A percentile compares a stretch with the other conserved stretches of the same genome.
These are phyloP conservation scores for Battus philenor DNA, from an alignment of 1,140 invertebrate species.

Conservation along the genomic window DNA sequence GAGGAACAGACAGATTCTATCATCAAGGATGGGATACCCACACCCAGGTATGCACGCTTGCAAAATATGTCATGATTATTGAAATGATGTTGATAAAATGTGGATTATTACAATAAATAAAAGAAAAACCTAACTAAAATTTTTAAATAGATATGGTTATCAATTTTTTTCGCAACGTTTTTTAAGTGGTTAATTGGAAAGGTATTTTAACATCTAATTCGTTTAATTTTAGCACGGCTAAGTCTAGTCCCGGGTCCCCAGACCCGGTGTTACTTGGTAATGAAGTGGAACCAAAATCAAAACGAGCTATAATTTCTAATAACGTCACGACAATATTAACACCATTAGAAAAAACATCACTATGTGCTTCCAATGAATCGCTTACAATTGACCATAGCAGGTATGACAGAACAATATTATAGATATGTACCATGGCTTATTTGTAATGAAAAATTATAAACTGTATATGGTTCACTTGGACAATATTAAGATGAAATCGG, in stretches of 20 bases:
- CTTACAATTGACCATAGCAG: constrained; percentile 83
- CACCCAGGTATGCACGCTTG: constrained; percentile 44
- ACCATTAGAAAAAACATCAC: constrained; percentile 77
- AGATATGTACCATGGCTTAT: no score
- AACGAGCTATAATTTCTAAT: constrained; percentile 42
- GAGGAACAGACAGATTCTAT: constrained; percentile 74
- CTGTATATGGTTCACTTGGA: no score
- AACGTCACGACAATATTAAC: constrained; percentile 48
- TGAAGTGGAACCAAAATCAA: constrained; percentile 44
- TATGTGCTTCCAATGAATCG: constrained; percentile 88
- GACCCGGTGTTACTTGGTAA: constrained; percentile 43
- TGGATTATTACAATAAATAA: no score
- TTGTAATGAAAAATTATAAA: background rate
- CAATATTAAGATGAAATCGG: no score
- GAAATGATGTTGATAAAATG: no score
- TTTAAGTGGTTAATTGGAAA: no score
- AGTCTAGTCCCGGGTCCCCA: constrained; percentile 77
- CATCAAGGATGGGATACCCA: constrained; percentile 45
- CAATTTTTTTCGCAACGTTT: no score
- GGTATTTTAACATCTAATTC: no score
- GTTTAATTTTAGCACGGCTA: constrained; percentile 63
- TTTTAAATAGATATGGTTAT: no score
- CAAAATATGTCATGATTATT: no score
- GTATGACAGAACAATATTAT: constrained; percentile 26
- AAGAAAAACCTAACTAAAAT: background rate